These are phyloP conservation scores for Donacobius atricapilla DNA, from an alignment of 2,113 vertebrate genomes.

Conservation along the genomic window DNA sequence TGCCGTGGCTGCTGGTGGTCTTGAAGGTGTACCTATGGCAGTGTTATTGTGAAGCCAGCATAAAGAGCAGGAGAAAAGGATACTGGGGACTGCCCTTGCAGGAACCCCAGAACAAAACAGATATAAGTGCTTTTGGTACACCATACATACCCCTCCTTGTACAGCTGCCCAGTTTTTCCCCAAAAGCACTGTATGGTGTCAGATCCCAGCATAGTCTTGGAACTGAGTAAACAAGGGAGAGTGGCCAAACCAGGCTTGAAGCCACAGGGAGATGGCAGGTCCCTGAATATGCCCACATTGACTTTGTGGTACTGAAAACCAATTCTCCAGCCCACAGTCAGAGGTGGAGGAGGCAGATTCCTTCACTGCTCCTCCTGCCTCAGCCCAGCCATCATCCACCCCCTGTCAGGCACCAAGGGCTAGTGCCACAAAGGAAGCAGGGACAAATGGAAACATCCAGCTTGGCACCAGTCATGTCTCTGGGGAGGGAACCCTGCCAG, in stretches of 20 bases:
- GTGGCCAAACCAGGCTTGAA: neutral
- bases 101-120: neutral
- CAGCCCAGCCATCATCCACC: neutral
- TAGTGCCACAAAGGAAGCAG: neutral
- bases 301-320: neutral
- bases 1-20: neutral
- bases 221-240: neutral
- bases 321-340: neutral
- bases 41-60: neutral
- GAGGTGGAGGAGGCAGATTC: neutral
- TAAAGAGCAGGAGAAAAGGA: neutral
- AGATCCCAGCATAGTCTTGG: neutral
- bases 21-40: neutral
- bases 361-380: neutral
- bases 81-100: neutral
- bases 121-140: neutral
- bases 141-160: neutral
- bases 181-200: neutral
- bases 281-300: neutral
- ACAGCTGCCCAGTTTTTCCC: neutral
- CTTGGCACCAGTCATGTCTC: neutral
- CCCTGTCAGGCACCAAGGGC: neutral
- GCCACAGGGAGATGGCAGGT: neutral
- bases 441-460: slow-evolving; percentile 45
- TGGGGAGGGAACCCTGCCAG: slow-evolving; percentile 21